A percentile compares a stretch with the other conserved stretches of the same genome.
Conservation (phyloP, 2,797 vertebrate species). For the Telmatherina bonti region DNA sequence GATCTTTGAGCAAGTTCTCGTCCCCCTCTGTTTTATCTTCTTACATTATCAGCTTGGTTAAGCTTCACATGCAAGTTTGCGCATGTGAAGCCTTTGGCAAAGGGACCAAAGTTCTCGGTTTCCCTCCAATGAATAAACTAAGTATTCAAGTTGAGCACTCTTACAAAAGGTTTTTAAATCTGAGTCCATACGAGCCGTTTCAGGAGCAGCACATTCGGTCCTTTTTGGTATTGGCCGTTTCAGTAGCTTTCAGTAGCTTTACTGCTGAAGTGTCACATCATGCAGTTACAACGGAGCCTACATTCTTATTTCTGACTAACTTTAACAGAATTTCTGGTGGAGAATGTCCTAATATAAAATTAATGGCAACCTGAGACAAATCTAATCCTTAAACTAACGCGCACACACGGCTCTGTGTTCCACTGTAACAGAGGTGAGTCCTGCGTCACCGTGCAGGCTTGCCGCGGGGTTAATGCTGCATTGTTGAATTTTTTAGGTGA, state of each 20-base stretch:
- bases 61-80: background rate
- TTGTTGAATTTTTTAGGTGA: constrained; percentile 86
- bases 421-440: background rate
- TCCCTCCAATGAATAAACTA: background rate
- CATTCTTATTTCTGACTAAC: background rate
- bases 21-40: background rate
- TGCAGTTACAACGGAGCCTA: background rate
- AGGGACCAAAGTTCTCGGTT: background rate
- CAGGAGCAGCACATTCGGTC: background rate
- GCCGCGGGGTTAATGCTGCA: constrained; percentile 45
- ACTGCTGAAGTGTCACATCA: constrained; percentile 21
- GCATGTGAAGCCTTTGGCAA: background rate
- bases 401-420: background rate
- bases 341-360: constrained; percentile 5
- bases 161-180: background rate
- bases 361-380: constrained; percentile 29
- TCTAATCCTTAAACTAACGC: constrained; percentile 22
- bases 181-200: background rate
- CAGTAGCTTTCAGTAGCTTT: background rate
- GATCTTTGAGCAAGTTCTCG: background rate
- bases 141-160: background rate
- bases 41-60: background rate
- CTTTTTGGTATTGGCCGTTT: background rate
- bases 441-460: background rate
- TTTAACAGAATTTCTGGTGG: constrained; percentile 1